Percentiles rank a stretch among this genome's conserved stretches.
Conservation (phyloP, 2,888 invertebrate species). For the Schizaphis graminum region DNA sequence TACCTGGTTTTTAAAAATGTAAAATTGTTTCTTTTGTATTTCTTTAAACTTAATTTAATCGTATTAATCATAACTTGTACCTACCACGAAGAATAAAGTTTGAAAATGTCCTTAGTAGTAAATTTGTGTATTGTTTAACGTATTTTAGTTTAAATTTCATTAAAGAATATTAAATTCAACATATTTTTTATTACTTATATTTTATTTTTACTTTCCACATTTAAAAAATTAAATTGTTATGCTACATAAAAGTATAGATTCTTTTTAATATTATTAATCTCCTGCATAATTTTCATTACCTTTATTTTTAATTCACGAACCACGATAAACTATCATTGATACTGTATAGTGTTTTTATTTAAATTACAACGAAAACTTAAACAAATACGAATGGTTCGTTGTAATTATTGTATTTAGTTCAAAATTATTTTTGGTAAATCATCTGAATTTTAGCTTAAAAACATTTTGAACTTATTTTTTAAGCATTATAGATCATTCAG, state of each 20-base stretch:
- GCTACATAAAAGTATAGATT: neutral
- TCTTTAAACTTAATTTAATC: conserved; percentile 26
- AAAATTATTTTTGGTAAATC: neutral
- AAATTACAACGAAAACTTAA: neutral
- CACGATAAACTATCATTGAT: neutral
- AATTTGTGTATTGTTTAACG: neutral
- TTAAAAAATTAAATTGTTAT: neutral
- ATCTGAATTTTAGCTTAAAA: neutral
- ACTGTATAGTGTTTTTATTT: neutral
- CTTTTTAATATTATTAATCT: neutral
- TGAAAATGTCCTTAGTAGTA: neutral
- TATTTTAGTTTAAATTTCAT: neutral
- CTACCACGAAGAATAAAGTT: neutral
- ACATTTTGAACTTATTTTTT: neutral
- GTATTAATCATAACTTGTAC: neutral
- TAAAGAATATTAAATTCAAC: neutral
- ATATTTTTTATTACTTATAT: neutral
- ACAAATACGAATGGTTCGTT: neutral
- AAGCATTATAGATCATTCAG: neutral
- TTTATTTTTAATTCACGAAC: neutral
- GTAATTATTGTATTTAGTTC: neutral
- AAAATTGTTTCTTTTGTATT: neutral
- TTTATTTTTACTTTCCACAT: neutral
- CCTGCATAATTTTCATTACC: neutral
- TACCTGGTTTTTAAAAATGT: neutral